Conservation (phyloP, 2,113 vertebrate species). For the Eptesicus fuscus region DNA sequence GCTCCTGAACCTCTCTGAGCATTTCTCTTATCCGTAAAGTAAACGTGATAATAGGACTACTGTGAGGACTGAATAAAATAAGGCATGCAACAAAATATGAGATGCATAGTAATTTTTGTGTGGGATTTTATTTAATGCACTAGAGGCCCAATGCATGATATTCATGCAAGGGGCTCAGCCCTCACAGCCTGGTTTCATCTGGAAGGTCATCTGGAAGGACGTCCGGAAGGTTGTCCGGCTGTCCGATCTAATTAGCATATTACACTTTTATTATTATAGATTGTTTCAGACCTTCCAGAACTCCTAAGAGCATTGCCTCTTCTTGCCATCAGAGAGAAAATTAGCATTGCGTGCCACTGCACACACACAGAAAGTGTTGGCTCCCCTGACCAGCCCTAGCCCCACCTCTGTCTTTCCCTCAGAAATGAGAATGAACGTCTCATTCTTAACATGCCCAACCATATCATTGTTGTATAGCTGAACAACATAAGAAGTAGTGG, state of each 20-base stretch:
- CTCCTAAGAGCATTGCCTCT: background rate
- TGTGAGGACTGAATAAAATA: background rate
- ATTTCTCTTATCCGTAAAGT: background rate
- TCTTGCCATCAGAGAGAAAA: background rate
- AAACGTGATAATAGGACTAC: background rate
- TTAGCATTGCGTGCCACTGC: background rate
- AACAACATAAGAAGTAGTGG: background rate
- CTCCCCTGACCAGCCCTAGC: too few relatives aligned
- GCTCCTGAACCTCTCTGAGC: background rate
- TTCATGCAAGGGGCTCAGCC: too few relatives aligned
- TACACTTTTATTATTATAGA: too few relatives aligned
- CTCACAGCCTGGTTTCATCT: too few relatives aligned
- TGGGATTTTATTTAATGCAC: background rate
- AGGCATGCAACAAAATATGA: background rate
- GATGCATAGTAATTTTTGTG: background rate
- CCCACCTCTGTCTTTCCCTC: background rate
- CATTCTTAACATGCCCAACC: background rate
- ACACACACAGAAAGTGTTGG: background rate
- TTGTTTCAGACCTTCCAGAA: background rate
- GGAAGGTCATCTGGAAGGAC: too few relatives aligned
- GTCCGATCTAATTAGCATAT: too few relatives aligned
- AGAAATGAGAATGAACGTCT: background rate
- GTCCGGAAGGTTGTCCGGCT: too few relatives aligned
- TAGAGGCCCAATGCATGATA: too few relatives aligned
- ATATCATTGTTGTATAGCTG: background rate